Percentiles rank a stretch among this genome's conserved stretches.
phyloP scores from a whole-genome alignment of 2,888 invertebrate genomes.

The Eulithis testata region DNA sequence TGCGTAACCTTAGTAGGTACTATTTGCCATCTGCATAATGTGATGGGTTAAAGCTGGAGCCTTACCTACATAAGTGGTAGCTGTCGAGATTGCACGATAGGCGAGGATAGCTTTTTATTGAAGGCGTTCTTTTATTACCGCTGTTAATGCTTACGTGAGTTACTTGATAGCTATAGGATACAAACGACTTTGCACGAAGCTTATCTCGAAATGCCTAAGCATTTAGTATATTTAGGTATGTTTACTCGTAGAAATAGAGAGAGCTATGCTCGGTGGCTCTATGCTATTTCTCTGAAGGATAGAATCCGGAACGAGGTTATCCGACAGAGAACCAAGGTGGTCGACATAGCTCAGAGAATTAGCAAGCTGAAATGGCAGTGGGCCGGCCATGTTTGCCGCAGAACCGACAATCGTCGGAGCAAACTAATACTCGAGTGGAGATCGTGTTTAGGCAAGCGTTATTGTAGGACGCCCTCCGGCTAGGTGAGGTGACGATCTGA shows the following conservation, averaged over 20 bases:
- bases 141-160: constrained; percentile 19
- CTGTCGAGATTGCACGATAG: constrained; percentile 31
- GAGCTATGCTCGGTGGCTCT: too few species aligned
- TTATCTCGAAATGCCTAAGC: constrained; percentile 7
- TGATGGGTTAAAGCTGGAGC: constrained; percentile 47
- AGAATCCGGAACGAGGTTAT: too few species aligned
- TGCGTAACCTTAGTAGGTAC: constrained; percentile 41
- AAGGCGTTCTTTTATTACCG: constrained; percentile 21
- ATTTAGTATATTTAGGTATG: not conserved
- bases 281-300: too few species aligned
- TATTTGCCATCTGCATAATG: constrained; percentile 62
- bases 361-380: too few species aligned
- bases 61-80: constrained; percentile 19
- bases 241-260: not conserved
- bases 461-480: too few species aligned
- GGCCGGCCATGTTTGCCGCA: too few species aligned
- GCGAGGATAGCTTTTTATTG: constrained; percentile 32
- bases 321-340: too few species aligned
- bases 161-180: constrained; percentile 15
- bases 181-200: constrained; percentile 3
- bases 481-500: too few species aligned
- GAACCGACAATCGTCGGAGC: too few species aligned
- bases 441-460: too few species aligned
- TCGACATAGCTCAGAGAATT: too few species aligned
- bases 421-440: too few species aligned